A percentile compares a stretch with the other conserved stretches of the same genome.
These are phyloP conservation scores for Lathronympha strigana DNA, from an alignment of 2,888 invertebrate genomes.

Conservation along the genomic window DNA sequence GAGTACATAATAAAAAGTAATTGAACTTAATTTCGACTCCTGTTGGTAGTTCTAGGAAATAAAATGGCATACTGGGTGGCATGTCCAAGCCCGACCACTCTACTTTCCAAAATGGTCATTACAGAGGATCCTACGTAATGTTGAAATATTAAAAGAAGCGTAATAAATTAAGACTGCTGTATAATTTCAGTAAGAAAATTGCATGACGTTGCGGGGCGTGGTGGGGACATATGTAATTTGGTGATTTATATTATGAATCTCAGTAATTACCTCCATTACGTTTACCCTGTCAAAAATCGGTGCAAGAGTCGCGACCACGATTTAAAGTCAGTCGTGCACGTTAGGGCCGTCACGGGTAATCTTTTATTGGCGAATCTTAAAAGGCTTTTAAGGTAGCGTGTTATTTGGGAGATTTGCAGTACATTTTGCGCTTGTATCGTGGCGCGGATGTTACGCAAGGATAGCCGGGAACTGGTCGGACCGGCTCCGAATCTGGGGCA, in stretches of 20 bases:
- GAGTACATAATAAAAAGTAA: constrained; percentile 7
- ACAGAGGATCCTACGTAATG: constrained; percentile 42
- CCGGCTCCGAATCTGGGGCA: constrained; percentile 81
- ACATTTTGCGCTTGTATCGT: constrained; percentile 74
- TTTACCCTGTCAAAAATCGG: constrained; percentile 72
- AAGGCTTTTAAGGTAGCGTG: constrained; percentile 75
- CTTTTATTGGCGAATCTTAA: constrained; percentile 70
- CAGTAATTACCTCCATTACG: constrained; percentile 61
- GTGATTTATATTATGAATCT: constrained; percentile 73
- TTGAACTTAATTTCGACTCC: constrained; percentile 29
- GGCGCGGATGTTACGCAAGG: constrained; percentile 74
- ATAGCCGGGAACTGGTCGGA: constrained; percentile 77
- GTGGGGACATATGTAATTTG: constrained; percentile 68
- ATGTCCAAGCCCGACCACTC: constrained; percentile 34
- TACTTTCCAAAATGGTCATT: constrained; percentile 60
- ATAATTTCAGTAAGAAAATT: constrained; percentile 77
- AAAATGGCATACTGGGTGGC: constrained; percentile 39
- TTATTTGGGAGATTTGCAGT: constrained; percentile 74
- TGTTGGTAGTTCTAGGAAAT: constrained; percentile 34
- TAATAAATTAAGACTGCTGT: constrained; percentile 74
- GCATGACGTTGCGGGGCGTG: constrained; percentile 75
- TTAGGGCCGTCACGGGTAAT: constrained; percentile 59
- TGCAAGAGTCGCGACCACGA: constrained; percentile 63
- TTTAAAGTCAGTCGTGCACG: constrained; percentile 61
- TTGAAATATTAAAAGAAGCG: constrained; percentile 67